A percentile compares a stretch with the other conserved stretches of the same genome.
Conservation (phyloP, 2,797 vertebrate genomes). For the Aplochiton taeniatus region DNA sequence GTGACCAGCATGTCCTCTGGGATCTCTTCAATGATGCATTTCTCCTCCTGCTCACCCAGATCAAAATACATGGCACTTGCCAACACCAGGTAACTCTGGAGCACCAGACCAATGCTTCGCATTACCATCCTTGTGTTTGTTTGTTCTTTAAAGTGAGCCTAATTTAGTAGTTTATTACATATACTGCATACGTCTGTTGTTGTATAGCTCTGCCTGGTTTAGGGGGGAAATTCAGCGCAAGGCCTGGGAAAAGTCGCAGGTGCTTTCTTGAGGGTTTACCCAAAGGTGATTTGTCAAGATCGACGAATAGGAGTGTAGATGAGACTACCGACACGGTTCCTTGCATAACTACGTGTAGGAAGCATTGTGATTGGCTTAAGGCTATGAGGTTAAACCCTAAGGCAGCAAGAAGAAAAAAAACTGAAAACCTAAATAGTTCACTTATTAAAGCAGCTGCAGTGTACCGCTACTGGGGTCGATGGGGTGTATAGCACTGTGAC, state of each 20-base stretch:
- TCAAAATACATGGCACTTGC: constrained; percentile 86
- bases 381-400: too few species aligned
- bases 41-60: constrained; percentile 82
- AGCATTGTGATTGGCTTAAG: too few species aligned
- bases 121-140: constrained; percentile 59
- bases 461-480: not conserved
- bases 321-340: not conserved
- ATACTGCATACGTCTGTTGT: too few species aligned
- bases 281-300: not conserved
- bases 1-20: constrained; percentile 83
- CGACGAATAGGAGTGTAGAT: constrained; percentile 43
- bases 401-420: too few species aligned
- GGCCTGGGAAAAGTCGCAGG: constrained; percentile 58
- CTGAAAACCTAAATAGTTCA: constrained; percentile 42
- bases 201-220: too few species aligned
- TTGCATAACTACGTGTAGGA: too few species aligned
- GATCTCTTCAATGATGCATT: constrained; percentile 91
- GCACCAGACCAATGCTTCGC: constrained; percentile 53
- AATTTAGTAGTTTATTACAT: too few species aligned
- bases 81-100: constrained; percentile 72
- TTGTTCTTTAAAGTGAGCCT: too few species aligned
- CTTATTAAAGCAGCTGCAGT: constrained; percentile 44
- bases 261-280: constrained; percentile 56
- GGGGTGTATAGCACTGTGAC: constrained; percentile 14
- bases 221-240: too few species aligned